phyloP scores from a whole-genome alignment of 2,888 invertebrate species.

The Perdita meconis region DNA sequence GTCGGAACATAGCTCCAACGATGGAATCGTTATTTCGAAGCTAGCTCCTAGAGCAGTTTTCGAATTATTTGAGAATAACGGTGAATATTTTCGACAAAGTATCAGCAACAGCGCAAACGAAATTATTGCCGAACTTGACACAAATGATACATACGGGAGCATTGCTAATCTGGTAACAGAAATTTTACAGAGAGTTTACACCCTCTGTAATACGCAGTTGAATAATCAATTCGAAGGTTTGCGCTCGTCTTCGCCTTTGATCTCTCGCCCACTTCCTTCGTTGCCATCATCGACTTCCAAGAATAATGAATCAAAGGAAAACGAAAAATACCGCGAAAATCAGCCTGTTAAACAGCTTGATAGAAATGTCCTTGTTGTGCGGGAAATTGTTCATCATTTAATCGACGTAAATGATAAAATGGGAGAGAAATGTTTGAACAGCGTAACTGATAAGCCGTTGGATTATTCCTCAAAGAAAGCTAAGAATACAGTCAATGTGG shows the following conservation, averaged over 20 bases:
- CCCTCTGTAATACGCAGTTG: neutral
- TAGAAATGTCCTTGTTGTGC: conserved; percentile 63
- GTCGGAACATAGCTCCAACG: conserved; percentile 49
- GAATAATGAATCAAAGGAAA: neutral
- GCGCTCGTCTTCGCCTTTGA: neutral
- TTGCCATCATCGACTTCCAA: neutral
- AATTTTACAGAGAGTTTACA: conserved; percentile 25
- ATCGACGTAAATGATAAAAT: conserved; percentile 23
- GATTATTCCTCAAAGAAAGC: conserved; percentile 13
- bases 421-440: neutral
- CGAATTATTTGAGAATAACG: conserved; percentile 73
- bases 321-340: neutral
- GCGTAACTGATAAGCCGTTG: neutral
- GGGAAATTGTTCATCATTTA: conserved; percentile 78
- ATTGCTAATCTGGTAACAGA: conserved; percentile 25
- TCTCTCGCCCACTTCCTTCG: neutral
- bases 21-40: conserved; percentile 76
- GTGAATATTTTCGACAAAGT: conserved; percentile 74
- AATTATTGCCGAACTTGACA: conserved; percentile 75
- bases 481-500: conserved; percentile 33
- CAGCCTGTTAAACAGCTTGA: neutral
- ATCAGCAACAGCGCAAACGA: conserved; percentile 78
- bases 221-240: neutral
- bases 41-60: conserved; percentile 68
- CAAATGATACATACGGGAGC: conserved; percentile 23